Evolutionary conservation across 2,888 invertebrate genomes (phyloP).

Genomic region (Ramazzottius varieornatus): DNA sequence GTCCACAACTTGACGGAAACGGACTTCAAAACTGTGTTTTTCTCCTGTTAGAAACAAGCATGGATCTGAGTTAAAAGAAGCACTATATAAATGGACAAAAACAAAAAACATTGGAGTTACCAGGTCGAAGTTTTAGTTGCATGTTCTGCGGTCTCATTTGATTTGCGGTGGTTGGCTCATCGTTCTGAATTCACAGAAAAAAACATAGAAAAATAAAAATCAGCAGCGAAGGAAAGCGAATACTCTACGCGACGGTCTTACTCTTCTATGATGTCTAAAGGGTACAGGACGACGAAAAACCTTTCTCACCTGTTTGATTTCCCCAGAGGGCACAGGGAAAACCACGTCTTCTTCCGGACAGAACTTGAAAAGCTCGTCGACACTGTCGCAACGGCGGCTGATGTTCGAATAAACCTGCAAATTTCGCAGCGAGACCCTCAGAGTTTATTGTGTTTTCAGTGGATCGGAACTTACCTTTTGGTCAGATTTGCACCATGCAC

Average conservation of each 20-base stretch:
- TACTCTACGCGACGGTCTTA: too few relatives aligned
- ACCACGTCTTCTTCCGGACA: too few relatives aligned
- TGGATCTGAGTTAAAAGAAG: too few relatives aligned
- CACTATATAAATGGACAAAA: neutral
- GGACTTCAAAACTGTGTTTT: slow-evolving; percentile 22
- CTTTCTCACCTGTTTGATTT: too few relatives aligned
- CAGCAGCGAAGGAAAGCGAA: too few relatives aligned
- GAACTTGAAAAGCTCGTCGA: too few relatives aligned
- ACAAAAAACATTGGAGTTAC: neutral
- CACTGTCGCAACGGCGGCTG: too few relatives aligned
- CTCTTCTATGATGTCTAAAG: too few relatives aligned
- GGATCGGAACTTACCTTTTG: neutral
- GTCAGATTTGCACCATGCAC: neutral
- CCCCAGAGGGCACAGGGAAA: too few relatives aligned
- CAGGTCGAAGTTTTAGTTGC: neutral
- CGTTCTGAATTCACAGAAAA: neutral
- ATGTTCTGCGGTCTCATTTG: neutral
- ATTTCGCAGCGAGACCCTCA: neutral
- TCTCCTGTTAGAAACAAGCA: slow-evolving; percentile 18
- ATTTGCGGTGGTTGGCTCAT: neutral
- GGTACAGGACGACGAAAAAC: too few relatives aligned
- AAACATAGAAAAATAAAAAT: too few relatives aligned
- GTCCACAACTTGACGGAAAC: slow-evolving; percentile 27
- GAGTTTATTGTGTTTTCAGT: neutral
- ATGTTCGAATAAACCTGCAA: too few relatives aligned